Evolutionary conservation across 2,113 vertebrate species (phyloP).

Genomic region (Serinus canaria): DNA sequence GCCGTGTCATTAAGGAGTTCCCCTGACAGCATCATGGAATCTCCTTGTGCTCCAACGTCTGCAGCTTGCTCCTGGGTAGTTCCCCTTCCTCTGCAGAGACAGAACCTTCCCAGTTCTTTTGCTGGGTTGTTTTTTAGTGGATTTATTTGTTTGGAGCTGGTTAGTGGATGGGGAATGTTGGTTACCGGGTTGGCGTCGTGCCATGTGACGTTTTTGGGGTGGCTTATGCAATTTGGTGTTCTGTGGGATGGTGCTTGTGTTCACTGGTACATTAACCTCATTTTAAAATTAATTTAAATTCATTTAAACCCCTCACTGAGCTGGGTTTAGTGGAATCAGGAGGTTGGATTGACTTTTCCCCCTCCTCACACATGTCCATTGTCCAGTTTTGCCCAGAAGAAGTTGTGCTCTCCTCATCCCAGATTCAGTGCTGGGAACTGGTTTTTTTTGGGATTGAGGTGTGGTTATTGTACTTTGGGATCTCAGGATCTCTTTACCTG

Average conservation of each 20-base stretch:
- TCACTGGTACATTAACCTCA: not conserved
- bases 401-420: not conserved
- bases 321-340: not conserved
- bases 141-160: not conserved
- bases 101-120: not conserved
- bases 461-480: not conserved
- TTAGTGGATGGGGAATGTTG: not conserved
- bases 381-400: not conserved
- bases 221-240: not conserved
- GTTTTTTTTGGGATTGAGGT: not conserved
- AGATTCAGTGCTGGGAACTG: not conserved
- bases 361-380: not conserved
- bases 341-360: slow-evolving; percentile 10
- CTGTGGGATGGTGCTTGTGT: not conserved
- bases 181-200: not conserved
- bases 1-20: slow-evolving; percentile 69
- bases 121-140: not conserved
- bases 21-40: slow-evolving; percentile 50
- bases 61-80: slow-evolving; percentile 23
- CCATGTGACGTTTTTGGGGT: not conserved
- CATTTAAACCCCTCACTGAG: not conserved
- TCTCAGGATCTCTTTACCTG: not conserved
- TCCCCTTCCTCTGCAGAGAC: not conserved
- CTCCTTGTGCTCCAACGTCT: not conserved
- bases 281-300: not conserved